Evolutionary conservation across 2,797 vertebrate genomes (phyloP), one percentile per base, ranked within the genome.

Genomic region (Acanthornis magna): DNA sequence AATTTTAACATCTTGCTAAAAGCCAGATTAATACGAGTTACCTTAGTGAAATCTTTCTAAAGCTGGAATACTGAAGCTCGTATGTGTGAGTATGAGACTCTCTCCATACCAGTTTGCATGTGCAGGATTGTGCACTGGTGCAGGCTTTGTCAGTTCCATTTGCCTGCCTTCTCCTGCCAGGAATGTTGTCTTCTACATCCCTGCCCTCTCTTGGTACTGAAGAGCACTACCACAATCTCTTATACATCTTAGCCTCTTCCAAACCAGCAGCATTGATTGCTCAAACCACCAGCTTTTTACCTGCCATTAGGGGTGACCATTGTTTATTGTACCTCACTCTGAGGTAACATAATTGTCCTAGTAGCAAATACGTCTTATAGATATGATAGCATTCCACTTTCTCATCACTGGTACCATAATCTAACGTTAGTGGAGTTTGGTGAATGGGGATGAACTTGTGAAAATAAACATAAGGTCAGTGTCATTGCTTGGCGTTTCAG

Each of bases 61-160:
- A n/a, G 18, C 42, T 88, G 54, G 53, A 75, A 29, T 36, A 23
- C 21, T 9, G 13, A 43, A 58, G 22, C 27, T 78, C 0, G 0
- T 58, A 14, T 29, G 6, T 55, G 57, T 50, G 50, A 38, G 26
- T 10, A 7, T 3, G 53, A 62, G 22, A 27, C 34, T n/a, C 7
- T 74, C 36, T 65, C 47, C 0, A 0, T 54, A n/a, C 11, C 11
- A 8, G 15, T 60, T n/a, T 30, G 50, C 32, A 16, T 0, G 0
- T 43, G 65, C 79, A 48, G 32, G 16, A 16, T 60, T 53, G 25
- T 55, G 42, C 62, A 18, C 25, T 20, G 4, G 7, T 17, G 23
- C 0, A 0, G 38, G 40, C 34, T 80, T 29, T 70, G 34, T 16
- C 30, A 22, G 14, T 63, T 57, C 26, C 3, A 3, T 65, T 77